These are phyloP conservation scores for Coelogynopora nodosa DNA, from an alignment of 2,888 invertebrate genomes.

Conservation along the genomic window DNA sequence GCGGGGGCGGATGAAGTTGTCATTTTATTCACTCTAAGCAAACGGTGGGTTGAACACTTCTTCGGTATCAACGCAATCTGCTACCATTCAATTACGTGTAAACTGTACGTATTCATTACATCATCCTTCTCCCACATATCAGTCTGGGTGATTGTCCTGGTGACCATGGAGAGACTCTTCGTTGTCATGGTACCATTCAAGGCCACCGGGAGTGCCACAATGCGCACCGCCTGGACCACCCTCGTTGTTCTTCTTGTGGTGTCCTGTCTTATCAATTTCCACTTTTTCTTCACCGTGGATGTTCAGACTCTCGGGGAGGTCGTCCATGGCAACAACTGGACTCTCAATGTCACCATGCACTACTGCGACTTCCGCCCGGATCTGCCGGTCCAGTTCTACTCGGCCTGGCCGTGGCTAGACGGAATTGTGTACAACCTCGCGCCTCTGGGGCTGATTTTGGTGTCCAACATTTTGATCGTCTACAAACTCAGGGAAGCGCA, in stretches of 20 bases:
- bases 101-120: background rate
- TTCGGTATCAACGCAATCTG: background rate
- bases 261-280: background rate
- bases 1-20: slow-evolving; percentile 34
- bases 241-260: background rate
- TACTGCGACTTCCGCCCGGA: background rate
- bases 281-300: background rate
- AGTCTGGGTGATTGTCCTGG: slow-evolving; percentile 38
- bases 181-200: slow-evolving; percentile 29
- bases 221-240: background rate
- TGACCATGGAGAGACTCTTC: slow-evolving; percentile 34
- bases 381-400: background rate
- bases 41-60: slow-evolving; percentile 17
- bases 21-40: background rate
- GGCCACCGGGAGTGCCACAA: background rate
- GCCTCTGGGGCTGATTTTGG: slow-evolving; percentile 5
- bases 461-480: slow-evolving; percentile 32
- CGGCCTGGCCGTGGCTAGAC: background rate
- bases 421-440: background rate
- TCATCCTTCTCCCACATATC: slow-evolving; percentile 27
- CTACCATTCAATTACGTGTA: background rate
- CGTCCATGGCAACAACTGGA: background rate
- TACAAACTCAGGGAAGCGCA: background rate
- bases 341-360: background rate
- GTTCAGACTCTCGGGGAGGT: background rate